phyloP scores from a whole-genome alignment of 2,888 invertebrate species.

The Leptinotarsa rubiginosa region DNA sequence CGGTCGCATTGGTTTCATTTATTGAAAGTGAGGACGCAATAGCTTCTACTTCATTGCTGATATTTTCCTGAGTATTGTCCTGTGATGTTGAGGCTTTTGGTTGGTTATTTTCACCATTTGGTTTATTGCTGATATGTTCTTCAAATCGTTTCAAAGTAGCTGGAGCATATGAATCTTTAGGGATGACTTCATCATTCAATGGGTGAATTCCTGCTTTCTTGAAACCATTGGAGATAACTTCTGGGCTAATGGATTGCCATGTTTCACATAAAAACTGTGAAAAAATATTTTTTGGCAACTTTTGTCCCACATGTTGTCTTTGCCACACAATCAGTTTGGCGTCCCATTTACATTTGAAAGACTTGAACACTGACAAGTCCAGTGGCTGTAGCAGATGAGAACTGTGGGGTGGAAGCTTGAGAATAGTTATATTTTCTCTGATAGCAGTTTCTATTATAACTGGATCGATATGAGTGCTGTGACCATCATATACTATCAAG shows the following conservation, averaged over 20 bases:
- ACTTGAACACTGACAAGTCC: slow-evolving; percentile 42
- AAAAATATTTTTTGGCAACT: slow-evolving; percentile 23
- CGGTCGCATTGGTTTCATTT: not conserved
- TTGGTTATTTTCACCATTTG: no score
- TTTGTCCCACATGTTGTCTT: slow-evolving; percentile 22
- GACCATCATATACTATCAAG: not conserved
- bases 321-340: slow-evolving; percentile 24
- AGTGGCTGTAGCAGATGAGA: slow-evolving; percentile 54
- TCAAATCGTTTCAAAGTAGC: no score
- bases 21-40: slow-evolving; percentile 3
- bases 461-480: not conserved
- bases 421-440: not conserved
- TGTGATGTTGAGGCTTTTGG: slow-evolving; percentile 3
- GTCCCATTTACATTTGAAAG: slow-evolving; percentile 25
- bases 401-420: slow-evolving; percentile 56
- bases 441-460: not conserved
- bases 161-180: no score
- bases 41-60: slow-evolving; percentile 7
- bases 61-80: not conserved
- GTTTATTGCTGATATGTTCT: no score
- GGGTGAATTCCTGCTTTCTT: no score
- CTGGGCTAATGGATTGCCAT: slow-evolving; percentile 7
- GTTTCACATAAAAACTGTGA: slow-evolving; percentile 1
- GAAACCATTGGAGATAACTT: not conserved
- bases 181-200: no score